Conservation (phyloP, 2,888 invertebrate species). For the Drosophila colorata region DNA sequence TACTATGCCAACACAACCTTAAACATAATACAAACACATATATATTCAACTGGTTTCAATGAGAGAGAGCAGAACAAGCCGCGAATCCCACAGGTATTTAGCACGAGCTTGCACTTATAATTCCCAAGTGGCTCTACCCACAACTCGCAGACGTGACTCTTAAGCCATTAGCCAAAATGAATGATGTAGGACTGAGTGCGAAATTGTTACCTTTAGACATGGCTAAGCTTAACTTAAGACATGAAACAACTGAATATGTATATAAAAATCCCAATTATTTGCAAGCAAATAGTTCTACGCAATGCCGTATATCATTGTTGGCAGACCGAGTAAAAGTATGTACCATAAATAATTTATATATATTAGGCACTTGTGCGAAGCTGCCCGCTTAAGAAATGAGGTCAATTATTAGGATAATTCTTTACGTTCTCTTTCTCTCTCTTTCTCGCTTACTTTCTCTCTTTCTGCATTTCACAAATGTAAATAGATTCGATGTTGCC, state of each 20-base stretch:
- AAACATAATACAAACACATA: background rate
- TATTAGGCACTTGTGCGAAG: slow-evolving; percentile 19
- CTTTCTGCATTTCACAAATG: slow-evolving; percentile 16
- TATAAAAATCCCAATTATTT: slow-evolving; percentile 14
- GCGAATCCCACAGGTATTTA: slow-evolving; percentile 4
- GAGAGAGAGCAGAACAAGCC: background rate
- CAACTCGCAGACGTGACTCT: background rate
- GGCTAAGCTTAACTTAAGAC: slow-evolving; percentile 2
- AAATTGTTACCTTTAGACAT: background rate
- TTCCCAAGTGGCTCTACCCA: slow-evolving; percentile 19
- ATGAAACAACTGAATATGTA: background rate
- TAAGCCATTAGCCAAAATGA: slow-evolving; percentile 19
- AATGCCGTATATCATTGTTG: slow-evolving; percentile 15
- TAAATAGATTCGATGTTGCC: slow-evolving; percentile 30
- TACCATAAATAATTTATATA: slow-evolving; percentile 26
- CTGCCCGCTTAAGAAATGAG: slow-evolving; percentile 57
- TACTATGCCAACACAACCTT: background rate
- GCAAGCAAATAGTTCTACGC: slow-evolving; percentile 10
- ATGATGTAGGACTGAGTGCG: background rate
- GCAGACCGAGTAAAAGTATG: slow-evolving; percentile 8
- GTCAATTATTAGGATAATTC: slow-evolving; percentile 67
- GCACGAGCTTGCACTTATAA: slow-evolving; percentile 27
- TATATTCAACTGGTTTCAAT: background rate
- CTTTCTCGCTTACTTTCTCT: background rate
- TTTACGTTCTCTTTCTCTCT: slow-evolving; percentile 11